phyloP scores from a whole-genome alignment of 92 coral and sea anemone genomes.

The Ricordea florida region DNA sequence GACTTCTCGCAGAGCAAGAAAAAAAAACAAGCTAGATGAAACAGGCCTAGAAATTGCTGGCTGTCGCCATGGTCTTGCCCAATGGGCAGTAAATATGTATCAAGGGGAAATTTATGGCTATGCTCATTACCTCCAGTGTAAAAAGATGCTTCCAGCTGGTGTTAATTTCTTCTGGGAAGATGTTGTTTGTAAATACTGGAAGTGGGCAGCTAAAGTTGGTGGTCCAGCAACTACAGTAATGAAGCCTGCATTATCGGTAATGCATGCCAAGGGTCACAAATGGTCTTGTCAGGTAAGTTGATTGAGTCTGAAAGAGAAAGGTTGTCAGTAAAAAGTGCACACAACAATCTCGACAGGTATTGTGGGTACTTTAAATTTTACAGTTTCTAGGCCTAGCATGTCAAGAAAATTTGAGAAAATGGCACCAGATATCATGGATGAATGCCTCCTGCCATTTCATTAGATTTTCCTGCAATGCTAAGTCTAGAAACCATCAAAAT shows the following conservation, averaged over 20 bases:
- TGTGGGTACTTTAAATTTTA: no score
- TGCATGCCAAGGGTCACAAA: slow-evolving; percentile 46
- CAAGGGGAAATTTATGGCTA: slow-evolving; percentile 67
- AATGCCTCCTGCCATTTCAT: no score
- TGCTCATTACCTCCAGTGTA: slow-evolving; percentile 38
- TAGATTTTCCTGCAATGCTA: no score
- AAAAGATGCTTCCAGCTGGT: slow-evolving; percentile 32
- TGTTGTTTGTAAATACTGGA: slow-evolving; percentile 43
- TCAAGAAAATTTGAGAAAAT: no score
- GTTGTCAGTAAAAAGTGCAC: no score
- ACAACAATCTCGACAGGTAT: no score
- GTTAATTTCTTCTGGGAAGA: slow-evolving; percentile 48
- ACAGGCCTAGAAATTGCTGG: slow-evolving; percentile 33
- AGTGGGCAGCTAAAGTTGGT: slow-evolving; percentile 22
- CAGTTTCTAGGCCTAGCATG: no score
- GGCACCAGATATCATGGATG: no score
- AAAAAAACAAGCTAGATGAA: slow-evolving; percentile 6
- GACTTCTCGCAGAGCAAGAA: not conserved
- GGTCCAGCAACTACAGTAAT: not conserved
- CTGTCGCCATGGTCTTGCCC: slow-evolving; percentile 55
- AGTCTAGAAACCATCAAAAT: no score
- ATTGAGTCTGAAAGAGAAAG: no score
- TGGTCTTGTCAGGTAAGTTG: slow-evolving; percentile 57
- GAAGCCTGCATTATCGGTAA: slow-evolving; percentile 46
- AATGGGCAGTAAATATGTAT: slow-evolving; percentile 62